Conservation (phyloP, 1,140 invertebrate genomes). For the Papilio polyxenes region DNA sequence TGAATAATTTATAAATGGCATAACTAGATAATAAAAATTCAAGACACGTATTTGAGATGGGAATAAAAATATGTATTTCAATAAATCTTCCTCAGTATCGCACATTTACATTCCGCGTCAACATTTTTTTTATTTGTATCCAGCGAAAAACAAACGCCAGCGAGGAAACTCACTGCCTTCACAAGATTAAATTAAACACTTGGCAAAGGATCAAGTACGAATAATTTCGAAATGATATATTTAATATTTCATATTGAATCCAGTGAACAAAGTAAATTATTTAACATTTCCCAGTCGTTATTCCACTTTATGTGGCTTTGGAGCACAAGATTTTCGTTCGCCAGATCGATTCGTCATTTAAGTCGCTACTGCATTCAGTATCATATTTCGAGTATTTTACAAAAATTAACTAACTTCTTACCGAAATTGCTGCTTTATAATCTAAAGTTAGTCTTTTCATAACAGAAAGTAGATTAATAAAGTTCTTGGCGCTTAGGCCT, state of each 20-base stretch:
- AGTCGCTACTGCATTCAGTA: too few relatives aligned
- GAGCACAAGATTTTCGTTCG: too few relatives aligned
- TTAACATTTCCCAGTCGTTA: neutral
- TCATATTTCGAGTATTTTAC: too few relatives aligned
- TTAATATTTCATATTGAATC: neutral
- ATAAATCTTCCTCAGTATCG: conserved; percentile 1
- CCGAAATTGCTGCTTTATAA: too few relatives aligned
- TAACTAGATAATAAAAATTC: conserved; percentile 14
- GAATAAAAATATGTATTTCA: conserved; percentile 14
- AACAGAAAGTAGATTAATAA: too few relatives aligned
- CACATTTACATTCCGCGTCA: conserved; percentile 11
- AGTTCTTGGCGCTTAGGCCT: too few relatives aligned
- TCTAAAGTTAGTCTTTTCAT: too few relatives aligned
- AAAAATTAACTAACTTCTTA: too few relatives aligned
- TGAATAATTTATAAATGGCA: neutral
- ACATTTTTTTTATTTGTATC: conserved; percentile 23
- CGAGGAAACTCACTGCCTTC: conserved; percentile 5
- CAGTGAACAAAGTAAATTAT: neutral
- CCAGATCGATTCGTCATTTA: too few relatives aligned
- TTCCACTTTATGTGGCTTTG: too few relatives aligned
- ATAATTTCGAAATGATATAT: conserved; percentile 18
- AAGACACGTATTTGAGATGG: neutral
- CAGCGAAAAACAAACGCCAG: neutral
- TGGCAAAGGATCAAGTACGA: conserved; percentile 26
- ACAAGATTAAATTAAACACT: conserved; percentile 22